Base-by-base conservation (phyloP, 2,797 vertebrate genomes). In the Rhodeus uyekii region DNA sequence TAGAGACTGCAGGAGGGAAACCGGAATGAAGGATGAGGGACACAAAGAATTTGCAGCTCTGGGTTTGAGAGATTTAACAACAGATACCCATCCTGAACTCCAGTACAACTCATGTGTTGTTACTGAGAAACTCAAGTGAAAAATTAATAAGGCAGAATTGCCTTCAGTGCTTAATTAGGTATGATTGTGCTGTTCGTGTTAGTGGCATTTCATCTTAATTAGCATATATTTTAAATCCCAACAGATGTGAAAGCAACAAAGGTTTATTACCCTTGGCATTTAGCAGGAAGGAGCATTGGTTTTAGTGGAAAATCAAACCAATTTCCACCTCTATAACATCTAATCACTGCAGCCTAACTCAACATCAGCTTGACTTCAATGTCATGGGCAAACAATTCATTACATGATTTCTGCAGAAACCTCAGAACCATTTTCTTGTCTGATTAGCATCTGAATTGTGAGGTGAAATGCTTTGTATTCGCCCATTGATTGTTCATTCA, bases 81-180 rank as follows among this genome's bases (percentile, higher is more conserved):
- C 39, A 19, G 14, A 46, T 18, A 48, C 18, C 46, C 18, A 8
- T 68, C 65, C 65, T 27, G n/a, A 42, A 16, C 12, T 68, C n/a
- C 3, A 42, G 22, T 13, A n/a, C 5, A 65, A 13, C 10, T 38
- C 44, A 18, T 7, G 16, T 67, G 36, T 10, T 22, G n/a, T 24
- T 68, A 67, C 64, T 24, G 64, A 39, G 12, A 67, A 90, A 89
- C 84, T 91, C 89, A 89, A 69, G 44, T 53, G 87, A 87, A 90
- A 85, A 81, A 48, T 60, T 50, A 61, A 61, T 48, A 63, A 63
- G 75, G 18, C 67, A 73, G 74, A 87, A 80, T 61, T 91, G 89
- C 90, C 90, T 90, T 91, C 89, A 91, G 90, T 90, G 89, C 85
- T 86, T 90, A 91, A 92, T 93, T 92, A 92, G 87, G 85, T 87